These are phyloP conservation scores for Zeus faber DNA, from an alignment of 2,113 vertebrate species.

Conservation along the genomic window DNA sequence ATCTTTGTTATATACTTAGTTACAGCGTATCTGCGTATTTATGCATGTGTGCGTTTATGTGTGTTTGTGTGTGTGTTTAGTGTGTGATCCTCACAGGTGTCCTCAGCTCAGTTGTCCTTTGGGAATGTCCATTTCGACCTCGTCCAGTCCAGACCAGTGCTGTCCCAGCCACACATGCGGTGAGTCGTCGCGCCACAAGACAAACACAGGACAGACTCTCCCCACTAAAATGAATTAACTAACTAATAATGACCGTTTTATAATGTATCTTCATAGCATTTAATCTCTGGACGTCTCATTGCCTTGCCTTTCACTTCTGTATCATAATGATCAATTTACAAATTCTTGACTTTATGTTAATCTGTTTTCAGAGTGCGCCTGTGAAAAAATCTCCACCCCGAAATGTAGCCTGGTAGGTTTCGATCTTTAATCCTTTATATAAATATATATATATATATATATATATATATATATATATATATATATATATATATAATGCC, in stretches of 20 bases:
- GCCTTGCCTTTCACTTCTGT: too few relatives aligned
- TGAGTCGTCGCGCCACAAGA: slow-evolving; percentile 49
- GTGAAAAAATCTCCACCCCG: slow-evolving; percentile 82
- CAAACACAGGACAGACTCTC: too few relatives aligned
- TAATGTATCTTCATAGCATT: too few relatives aligned
- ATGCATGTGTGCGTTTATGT: slow-evolving; percentile 10
- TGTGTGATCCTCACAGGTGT: slow-evolving; percentile 88
- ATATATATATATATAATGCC: too few relatives aligned
- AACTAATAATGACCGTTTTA: too few relatives aligned
- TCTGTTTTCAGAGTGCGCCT: slow-evolving; percentile 84
- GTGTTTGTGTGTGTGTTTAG: slow-evolving; percentile 58
- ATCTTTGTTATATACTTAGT: too few relatives aligned
- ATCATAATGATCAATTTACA: too few relatives aligned
- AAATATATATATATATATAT: not conserved
- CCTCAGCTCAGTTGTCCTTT: slow-evolving; percentile 78
- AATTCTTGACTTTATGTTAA: slow-evolving; percentile 10
- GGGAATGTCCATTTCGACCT: slow-evolving; percentile 81
- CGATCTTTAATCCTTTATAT: not conserved
- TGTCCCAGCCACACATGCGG: slow-evolving; percentile 88
- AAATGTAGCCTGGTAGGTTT: slow-evolving; percentile 86
- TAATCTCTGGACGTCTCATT: too few relatives aligned
- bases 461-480: too few relatives aligned
- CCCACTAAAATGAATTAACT: too few relatives aligned
- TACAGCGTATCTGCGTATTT: slow-evolving; percentile 4
- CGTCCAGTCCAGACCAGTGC: slow-evolving; percentile 80